phyloP scores from a whole-genome alignment of 2,888 invertebrate genomes.

The Matsumyia berberina region DNA sequence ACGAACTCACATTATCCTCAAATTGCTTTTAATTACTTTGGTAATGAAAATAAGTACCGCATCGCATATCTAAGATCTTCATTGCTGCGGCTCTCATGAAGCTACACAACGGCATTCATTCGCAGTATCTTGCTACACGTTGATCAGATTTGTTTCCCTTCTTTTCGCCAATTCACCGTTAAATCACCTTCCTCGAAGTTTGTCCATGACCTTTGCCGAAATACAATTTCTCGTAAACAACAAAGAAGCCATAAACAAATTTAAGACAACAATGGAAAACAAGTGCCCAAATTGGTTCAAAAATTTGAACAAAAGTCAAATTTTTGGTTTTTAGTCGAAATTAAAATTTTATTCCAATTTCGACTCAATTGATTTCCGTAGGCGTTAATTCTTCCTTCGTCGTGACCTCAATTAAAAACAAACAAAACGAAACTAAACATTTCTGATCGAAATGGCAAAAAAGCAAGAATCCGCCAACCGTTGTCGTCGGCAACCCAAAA shows the following conservation, averaged over 20 bases:
- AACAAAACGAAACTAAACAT: constrained; percentile 17
- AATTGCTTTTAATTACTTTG: constrained; percentile 20
- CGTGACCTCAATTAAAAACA: constrained; percentile 9
- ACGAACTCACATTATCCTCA: neutral
- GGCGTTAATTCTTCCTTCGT: constrained; percentile 1
- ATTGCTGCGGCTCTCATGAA: neutral
- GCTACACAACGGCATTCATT: constrained; percentile 15
- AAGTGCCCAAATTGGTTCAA: neutral
- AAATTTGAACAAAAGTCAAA: neutral
- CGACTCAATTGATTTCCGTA: neutral
- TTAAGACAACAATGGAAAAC: neutral
- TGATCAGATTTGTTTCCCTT: constrained; percentile 4
- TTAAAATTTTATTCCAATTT: constrained; percentile 4
- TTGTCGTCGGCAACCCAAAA: neutral
- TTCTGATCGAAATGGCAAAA: neutral
- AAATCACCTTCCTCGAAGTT: constrained; percentile 3
- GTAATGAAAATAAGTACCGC: constrained; percentile 1
- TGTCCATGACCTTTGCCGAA: constrained; percentile 34
- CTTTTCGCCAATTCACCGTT: constrained; percentile 7
- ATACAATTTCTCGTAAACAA: constrained; percentile 13
- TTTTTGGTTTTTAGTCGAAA: neutral
- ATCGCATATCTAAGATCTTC: constrained; percentile 9
- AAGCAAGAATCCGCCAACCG: constrained; percentile 8
- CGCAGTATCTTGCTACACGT: constrained; percentile 12
- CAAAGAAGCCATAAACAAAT: neutral